Evolutionary conservation across 2,797 vertebrate species (phyloP).

Genomic region (Pantherophis vulpinus): DNA sequence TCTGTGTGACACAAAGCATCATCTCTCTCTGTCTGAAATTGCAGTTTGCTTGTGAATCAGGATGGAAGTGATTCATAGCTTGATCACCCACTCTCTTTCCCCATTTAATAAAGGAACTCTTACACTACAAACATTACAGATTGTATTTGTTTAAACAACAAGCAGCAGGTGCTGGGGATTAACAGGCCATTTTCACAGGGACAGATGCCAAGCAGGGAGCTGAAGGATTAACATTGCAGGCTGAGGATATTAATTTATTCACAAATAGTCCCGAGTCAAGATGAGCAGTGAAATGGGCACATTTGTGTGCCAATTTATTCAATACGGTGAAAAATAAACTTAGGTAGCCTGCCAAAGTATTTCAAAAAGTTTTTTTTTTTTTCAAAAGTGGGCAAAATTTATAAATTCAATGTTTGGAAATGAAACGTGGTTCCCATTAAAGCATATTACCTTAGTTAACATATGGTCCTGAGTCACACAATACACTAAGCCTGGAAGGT

Average conservation of each 20-base stretch:
- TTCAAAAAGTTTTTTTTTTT: background rate
- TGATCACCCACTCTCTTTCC: too few relatives aligned
- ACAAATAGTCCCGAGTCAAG: background rate
- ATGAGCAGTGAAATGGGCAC: background rate
- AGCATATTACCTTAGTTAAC: background rate
- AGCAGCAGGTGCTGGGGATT: background rate
- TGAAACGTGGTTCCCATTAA: background rate
- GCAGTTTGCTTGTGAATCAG: background rate
- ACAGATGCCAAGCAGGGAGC: background rate
- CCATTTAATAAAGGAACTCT: background rate
- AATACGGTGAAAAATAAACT: background rate
- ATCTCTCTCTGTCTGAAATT: background rate
- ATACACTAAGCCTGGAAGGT: background rate
- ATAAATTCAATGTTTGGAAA: background rate
- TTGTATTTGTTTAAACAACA: background rate
- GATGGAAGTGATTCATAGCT: background rate
- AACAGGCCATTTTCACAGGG: background rate
- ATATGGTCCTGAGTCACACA: background rate
- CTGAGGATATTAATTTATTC: background rate
- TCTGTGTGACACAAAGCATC: background rate
- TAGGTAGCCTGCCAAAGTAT: background rate
- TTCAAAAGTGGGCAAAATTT: background rate
- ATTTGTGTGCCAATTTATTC: background rate
- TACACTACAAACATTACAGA: background rate
- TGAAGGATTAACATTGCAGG: background rate